A percentile compares a stretch with the other conserved stretches of the same genome.
phyloP scores from a whole-genome alignment of 2,113 vertebrate species.

The Plectropomus leopardus region DNA sequence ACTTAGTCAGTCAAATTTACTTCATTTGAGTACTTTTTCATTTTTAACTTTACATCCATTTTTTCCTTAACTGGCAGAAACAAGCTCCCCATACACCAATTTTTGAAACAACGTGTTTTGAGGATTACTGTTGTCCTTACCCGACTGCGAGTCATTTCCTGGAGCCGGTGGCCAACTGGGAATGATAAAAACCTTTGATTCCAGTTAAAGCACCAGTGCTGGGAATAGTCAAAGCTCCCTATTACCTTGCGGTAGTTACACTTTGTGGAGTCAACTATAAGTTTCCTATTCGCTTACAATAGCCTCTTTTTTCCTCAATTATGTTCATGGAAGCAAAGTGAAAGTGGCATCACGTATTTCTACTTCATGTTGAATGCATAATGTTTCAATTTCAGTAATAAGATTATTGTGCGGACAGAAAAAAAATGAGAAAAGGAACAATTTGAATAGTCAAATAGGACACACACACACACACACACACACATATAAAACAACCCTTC shows the following conservation, averaged over 20 bases:
- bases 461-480: slow-evolving; percentile 30
- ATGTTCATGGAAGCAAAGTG: slow-evolving; percentile 1
- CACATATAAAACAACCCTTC: slow-evolving; percentile 18
- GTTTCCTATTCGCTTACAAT: slow-evolving; percentile 3
- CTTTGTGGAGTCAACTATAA: slow-evolving; percentile 22
- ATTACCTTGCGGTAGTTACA: slow-evolving; percentile 41
- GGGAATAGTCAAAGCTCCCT: slow-evolving; percentile 54
- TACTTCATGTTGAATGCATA: slow-evolving; percentile 30
- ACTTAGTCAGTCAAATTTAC: too few species aligned
- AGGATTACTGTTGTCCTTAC: slow-evolving; percentile 15
- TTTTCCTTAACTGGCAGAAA: background rate
- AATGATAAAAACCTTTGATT: slow-evolving; percentile 48
- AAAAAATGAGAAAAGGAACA: slow-evolving; percentile 18
- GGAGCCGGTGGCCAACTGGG: slow-evolving; percentile 34
- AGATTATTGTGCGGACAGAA: slow-evolving; percentile 46
- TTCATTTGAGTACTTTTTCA: background rate
- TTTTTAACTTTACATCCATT: background rate
- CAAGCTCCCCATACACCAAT: background rate
- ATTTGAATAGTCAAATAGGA: slow-evolving; percentile 52
- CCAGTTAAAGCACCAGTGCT: slow-evolving; percentile 50
- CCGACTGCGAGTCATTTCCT: slow-evolving; percentile 41
- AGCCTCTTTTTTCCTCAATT: background rate
- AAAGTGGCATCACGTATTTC: background rate
- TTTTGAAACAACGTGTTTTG: slow-evolving; percentile 10
- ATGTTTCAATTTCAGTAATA: slow-evolving; percentile 31